A percentile compares a stretch with the other conserved stretches of the same genome.
phyloP scores from a whole-genome alignment of 2,888 invertebrate genomes.

The Rhagium mordax region DNA sequence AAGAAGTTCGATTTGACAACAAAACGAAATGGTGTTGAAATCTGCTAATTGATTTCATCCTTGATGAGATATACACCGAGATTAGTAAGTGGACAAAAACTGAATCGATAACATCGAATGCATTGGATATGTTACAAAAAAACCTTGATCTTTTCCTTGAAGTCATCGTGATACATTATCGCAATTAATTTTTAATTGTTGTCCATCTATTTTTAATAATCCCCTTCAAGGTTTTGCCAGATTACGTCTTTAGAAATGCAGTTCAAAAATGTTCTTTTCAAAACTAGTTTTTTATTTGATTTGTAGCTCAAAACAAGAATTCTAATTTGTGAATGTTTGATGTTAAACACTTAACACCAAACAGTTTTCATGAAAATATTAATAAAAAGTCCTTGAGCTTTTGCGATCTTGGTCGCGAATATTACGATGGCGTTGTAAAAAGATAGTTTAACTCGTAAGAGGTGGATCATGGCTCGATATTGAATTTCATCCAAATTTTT shows the following conservation, averaged over 20 bases:
- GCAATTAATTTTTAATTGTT: conserved; percentile 21
- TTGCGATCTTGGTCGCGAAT: too few species aligned
- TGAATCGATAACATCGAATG: neutral
- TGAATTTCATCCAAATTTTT: too few species aligned
- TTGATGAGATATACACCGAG: neutral
- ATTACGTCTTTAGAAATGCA: neutral
- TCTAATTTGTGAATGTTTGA: too few species aligned
- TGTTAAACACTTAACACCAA: too few species aligned
- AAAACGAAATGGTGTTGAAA: neutral
- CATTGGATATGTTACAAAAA: neutral
- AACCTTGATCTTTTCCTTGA: conserved; percentile 21
- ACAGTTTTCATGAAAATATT: too few species aligned
- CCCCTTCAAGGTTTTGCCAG: conserved; percentile 12
- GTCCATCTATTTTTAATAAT: conserved; percentile 18
- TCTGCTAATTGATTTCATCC: neutral
- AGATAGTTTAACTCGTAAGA: too few species aligned
- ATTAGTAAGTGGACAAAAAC: neutral
- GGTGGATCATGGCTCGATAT: too few species aligned
- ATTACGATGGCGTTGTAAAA: too few species aligned
- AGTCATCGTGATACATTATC: conserved; percentile 26
- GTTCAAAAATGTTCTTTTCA: neutral
- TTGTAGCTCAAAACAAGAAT: too few species aligned
- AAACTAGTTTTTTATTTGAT: too few species aligned
- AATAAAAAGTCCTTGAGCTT: too few species aligned
- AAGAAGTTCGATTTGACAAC: neutral